Evolutionary conservation across 2,888 invertebrate species (phyloP), one percentile per base, ranked within the genome.

Genomic region (Baccha elongata): DNA sequence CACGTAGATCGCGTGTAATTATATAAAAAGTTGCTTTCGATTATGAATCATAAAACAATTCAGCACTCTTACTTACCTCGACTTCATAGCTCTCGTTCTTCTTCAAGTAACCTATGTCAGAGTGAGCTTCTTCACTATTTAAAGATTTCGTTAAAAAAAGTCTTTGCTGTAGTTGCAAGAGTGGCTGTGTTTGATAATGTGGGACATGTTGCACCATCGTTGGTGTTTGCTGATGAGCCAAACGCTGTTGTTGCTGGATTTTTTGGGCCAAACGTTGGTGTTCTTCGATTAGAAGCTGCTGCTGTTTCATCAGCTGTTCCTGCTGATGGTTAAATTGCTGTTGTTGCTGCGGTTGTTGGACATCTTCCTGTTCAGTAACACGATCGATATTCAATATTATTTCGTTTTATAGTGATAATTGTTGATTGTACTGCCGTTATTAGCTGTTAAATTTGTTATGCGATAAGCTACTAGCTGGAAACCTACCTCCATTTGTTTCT

Each of bases 361-460:
- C 87, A 85, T 88, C 87, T 68, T 90, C 89, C 85, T 92, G 92
- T 50, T 91, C 91, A 26, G 92, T 93, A 84, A 92, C 93, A 53
- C 90, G 91, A 88, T 93, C 93, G 87, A 93, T 92, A 89, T 93
- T 93, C 29, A 92, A 93, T 85, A 93, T 93, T 64, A 93, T 93
- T 86, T 93, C 92, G 85, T 92, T 92, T 90, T 92, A 84, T 92
- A 92, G 86, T 92, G 92, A 85, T 92, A 90, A 69, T 83, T 83
- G 64, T 83, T 78, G 78, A 73, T 62, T 78, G 67, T 83, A 83
- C 72, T 83, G 55, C 64, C 32, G 72, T 68, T 83, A 83, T 83
- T 73, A 68, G 78, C 78, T 83, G 62, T 68, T 73, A 73, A 73
- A 73, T 73, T 83, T 78, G 78, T 83, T 58, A 73, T 52, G 72